Base-by-base conservation (phyloP, 2,113 vertebrate species). In the Alces alces region DNA sequence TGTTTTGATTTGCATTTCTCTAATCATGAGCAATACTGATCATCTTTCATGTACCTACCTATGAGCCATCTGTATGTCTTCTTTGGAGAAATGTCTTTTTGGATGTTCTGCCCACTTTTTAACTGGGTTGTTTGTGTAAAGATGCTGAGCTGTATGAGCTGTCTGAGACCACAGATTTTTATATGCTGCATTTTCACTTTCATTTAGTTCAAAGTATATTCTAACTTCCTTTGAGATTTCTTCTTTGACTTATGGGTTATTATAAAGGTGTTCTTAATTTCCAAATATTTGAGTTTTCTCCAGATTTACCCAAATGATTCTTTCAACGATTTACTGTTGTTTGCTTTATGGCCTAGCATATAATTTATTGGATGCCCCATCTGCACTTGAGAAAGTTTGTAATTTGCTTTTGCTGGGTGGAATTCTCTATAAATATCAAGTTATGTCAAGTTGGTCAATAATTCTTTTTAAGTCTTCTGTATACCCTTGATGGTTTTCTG, bases 131-230 rank as follows among this genome's bases (percentile, higher is more conserved):
- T 79, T 47, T 19, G 15, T 50, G 45, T 39, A 13, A 73, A 73
- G 47, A 33, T 19, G 13, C 45, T 50, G 45, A 50, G 28, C 45
- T 3, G 45, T 30, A 79, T 33, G 8, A 79, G 76, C 76, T 30
- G 15, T 79, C 28, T 50, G 27, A 47, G 45, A 50, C 45, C 27
- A 79, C 28, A 50, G 76, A 47, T 79, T 47, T 79, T 50, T 50
- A 84, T 30, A 89, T 11, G 8, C 23, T 47, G 45, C 61, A 93
- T 70, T 64, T 76, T 93, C 54, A 91, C 64, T 93, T 93, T 86
- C n/a, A 70, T 54, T 88, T 55, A 92, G n/a, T 88, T 96, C 61
- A 96, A 73, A 88, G 93, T 70, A 83, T 52, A 88, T 52, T 73
- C 54, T 57, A 43, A 88, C 52, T 83, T 88, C 7, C 28, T 88